These are phyloP conservation scores for Cataglyphis livida DNA, from an alignment of 2,888 invertebrate genomes.

Conservation along the genomic window DNA sequence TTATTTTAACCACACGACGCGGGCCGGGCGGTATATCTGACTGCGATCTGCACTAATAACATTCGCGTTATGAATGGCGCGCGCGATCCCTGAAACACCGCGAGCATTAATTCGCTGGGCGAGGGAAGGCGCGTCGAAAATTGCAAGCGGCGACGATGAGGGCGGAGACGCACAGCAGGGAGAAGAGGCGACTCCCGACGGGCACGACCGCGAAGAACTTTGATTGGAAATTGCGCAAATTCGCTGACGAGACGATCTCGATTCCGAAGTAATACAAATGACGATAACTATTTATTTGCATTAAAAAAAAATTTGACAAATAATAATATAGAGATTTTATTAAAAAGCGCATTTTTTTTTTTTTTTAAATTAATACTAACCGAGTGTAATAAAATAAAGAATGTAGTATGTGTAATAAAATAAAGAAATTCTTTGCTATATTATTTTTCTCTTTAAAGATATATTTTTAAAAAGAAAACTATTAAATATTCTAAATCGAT, in stretches of 20 bases:
- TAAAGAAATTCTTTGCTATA: neutral
- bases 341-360: neutral
- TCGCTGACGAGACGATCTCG: constrained; percentile 24
- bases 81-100: constrained; percentile 80
- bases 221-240: constrained; percentile 45
- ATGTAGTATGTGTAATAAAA: neutral
- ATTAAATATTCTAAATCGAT: neutral
- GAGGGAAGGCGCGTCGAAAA: constrained; percentile 75
- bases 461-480: neutral
- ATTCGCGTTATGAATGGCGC: constrained; percentile 82
- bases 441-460: neutral
- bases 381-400: neutral
- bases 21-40: constrained; percentile 79
- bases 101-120: constrained; percentile 80
- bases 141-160: constrained; percentile 60
- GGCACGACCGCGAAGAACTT: constrained; percentile 42
- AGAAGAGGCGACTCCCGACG: constrained; percentile 58
- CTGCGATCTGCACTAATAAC: constrained; percentile 83
- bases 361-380: neutral
- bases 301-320: neutral
- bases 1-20: constrained; percentile 83
- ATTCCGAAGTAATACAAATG: neutral
- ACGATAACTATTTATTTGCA: neutral
- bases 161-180: constrained; percentile 42
- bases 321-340: neutral